A percentile compares a stretch with the other conserved stretches of the same genome.
Conservation (phyloP, 2,113 vertebrate genomes). For the Notechis scutatus region DNA sequence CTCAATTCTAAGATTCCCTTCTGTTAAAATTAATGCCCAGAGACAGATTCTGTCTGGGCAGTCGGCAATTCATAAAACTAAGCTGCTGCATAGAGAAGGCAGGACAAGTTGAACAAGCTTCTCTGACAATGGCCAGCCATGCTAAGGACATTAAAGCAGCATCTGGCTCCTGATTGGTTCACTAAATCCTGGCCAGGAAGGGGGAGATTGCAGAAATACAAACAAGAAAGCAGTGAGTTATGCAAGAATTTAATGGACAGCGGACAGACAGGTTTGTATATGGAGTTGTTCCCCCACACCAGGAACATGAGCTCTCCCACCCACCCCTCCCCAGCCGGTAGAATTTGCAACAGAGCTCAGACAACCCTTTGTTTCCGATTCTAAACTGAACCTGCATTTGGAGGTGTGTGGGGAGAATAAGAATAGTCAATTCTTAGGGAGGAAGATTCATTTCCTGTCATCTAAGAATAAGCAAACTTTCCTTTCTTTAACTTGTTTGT, state of each 20-base stretch:
- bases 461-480: constrained; percentile 42
- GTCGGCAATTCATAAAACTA: constrained; percentile 54
- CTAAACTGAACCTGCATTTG: background rate
- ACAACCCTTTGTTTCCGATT: background rate
- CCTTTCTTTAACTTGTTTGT: constrained; percentile 23
- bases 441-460: constrained; percentile 50
- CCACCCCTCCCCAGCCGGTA: background rate
- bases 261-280: background rate
- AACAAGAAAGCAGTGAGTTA: constrained; percentile 35
- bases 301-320: background rate
- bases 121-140: background rate
- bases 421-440: constrained; percentile 1
- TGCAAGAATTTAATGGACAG: constrained; percentile 51
- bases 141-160: background rate
- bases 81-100: constrained; percentile 64
- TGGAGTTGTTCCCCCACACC: background rate
- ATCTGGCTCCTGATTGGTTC: background rate
- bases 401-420: background rate
- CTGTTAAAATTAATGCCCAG: background rate
- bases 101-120: constrained; percentile 54
- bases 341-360: constrained; percentile 8
- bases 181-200: background rate
- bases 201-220: background rate
- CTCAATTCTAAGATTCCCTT: background rate
- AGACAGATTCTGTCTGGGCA: constrained; percentile 35